Base-by-base conservation (phyloP, 2,888 invertebrate genomes). In the Drosophila aldrichi region DNA sequence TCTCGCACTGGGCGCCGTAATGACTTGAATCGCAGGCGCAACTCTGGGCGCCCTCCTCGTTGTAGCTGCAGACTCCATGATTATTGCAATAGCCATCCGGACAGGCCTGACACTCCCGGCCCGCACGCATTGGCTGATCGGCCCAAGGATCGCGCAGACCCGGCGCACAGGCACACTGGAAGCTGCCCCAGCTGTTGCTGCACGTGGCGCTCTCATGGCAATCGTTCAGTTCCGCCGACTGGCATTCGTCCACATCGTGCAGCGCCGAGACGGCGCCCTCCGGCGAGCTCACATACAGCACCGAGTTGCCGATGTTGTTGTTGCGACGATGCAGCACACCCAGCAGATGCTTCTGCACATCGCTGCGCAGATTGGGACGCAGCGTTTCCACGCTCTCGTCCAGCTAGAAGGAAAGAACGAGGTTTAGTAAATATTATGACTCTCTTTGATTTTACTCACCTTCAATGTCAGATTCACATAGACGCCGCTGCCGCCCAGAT, bases 231-330 rank as follows among this genome's bases (percentile, higher is more conserved):
- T 97, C 97, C 0, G 95, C 92, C 0, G 96, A 96, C 0, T 96
- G 95, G 81, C 98, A 98, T 92, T 98, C 98, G 90, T 98, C 97
- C 78, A 98, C 92, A 93, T 98, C 98, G 95, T 91, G 91, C 18
- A 97, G 92, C 40, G 95, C 95, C 0, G 96, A 95, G 18, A 97
- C 95, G 0, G 97, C 96, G 20, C 97, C 97, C 0, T 96, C 95
- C 0, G 96, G 96, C 1, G 96, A 95, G 78, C 97, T 97, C 0
- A 97, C 97, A 94, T 96, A 97, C 0, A 98, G 93, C 0, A 96
- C 96, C 5, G 97, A 97, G 48, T 96, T 96, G 0, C 98, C 98
- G 36, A 98, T 96, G 90, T 98, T 97, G 92, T 98, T 97, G 79
- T 96, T 96, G 16, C 97, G 94, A 1, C 97, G 94, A 60, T 96